Base-by-base conservation (phyloP, 2,888 invertebrate genomes). In the Ophioninae sp. region DNA sequence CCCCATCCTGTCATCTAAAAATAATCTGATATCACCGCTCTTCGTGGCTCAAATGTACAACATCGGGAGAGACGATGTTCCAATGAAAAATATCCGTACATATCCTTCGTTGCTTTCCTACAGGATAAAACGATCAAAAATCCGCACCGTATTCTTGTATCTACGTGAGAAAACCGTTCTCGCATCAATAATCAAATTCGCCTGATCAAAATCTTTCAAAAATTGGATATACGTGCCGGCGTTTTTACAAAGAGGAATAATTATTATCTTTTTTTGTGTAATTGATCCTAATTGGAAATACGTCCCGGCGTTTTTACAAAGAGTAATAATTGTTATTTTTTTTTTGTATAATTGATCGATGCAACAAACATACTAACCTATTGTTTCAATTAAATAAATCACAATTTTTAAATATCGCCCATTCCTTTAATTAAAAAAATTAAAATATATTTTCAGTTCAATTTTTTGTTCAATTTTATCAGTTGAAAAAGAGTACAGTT, bases 1-100 rank as follows among this genome's bases (percentile, higher is more conserved):
- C 89, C 89, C 89, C 90, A 89, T 91, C 88, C 87, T 87, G 88
- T 86, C 79, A 86, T 89, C 91, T 92, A 92, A 92, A 92, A 92
- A 92, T 92, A 92, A 90, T 89, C 87, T 78, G 82, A 84, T 84
- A 81, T 69, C 64, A 17, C 30, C 61, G 23, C 71, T 72, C 76
- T 44, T 67, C 37, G 51, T 37, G 71, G 37, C 30, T 39, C 51
- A 64, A 51, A 56, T 39, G 51, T 73, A 44, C 64, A 78, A 68
- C 71, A 69, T 44, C 41, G 75, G 44, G 59, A 65, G 44, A 73
- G 65, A 65, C 23, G 65, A 78, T 37, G 72, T 56, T 39, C 23
- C 41, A 39, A 59, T 44, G 72, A 79, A 67, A 30, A 79, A 73
- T 64, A 79, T 79, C 23, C 71, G 67, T 44, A 51, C 17, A 39